Conservation (phyloP, 2,113 vertebrate species). For the Empidonax alnorum region DNA sequence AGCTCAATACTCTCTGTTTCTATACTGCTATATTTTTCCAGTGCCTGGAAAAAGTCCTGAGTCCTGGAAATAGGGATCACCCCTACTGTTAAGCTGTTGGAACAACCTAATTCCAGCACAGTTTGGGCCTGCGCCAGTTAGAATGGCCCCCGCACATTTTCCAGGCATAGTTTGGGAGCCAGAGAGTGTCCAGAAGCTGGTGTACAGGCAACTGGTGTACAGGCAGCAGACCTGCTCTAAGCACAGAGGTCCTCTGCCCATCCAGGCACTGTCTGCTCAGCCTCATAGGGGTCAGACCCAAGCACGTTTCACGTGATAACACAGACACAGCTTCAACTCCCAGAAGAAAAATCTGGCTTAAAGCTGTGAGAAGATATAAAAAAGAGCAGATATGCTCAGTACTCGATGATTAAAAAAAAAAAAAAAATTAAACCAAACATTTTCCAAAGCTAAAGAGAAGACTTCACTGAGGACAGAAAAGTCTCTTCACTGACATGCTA, state of each 20-base stretch:
- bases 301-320: fast-evolving
- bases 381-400: background rate
- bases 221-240: fast-evolving
- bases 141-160: background rate
- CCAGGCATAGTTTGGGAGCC: background rate
- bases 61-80: background rate
- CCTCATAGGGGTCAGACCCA: background rate
- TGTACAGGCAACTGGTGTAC: background rate
- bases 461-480: background rate
- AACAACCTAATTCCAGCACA: fast-evolving
- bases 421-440: background rate
- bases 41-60: background rate
- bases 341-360: background rate
- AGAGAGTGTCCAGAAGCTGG: background rate
- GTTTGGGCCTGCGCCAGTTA: background rate
- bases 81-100: background rate
- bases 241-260: fast-evolving
- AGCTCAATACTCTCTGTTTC: background rate
- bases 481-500: background rate
- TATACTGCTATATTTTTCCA: background rate
- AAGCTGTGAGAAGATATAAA: background rate
- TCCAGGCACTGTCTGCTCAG: background rate
- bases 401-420: background rate
- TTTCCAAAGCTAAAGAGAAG: background rate
- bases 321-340: background rate